phyloP scores from a whole-genome alignment of 1,140 invertebrate species.

The Vollenhovia emeryi region DNA sequence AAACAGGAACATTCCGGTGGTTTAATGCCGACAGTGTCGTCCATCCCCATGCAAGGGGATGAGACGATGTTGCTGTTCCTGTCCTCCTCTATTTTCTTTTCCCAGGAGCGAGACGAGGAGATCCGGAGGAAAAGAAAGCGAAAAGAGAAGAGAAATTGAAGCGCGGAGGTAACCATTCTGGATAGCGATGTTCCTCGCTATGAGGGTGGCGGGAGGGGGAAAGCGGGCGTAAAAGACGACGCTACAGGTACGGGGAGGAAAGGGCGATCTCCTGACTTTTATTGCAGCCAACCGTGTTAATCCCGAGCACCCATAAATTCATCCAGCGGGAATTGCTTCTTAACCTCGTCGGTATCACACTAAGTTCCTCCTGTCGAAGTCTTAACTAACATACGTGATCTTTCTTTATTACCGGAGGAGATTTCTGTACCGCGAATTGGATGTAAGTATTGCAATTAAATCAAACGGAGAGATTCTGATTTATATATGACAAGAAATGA shows the following conservation, averaged over 20 bases:
- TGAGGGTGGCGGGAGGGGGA: not conserved
- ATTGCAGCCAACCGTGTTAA: conserved; percentile 76
- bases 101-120: not conserved
- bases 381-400: conserved; percentile 70
- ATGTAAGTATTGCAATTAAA: not conserved
- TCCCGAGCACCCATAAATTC: conserved; percentile 77
- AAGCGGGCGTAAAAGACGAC: not conserved
- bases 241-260: not conserved
- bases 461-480: not conserved
- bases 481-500: not conserved
- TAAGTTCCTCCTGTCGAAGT: conserved; percentile 66
- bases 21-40: conserved; percentile 64
- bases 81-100: conserved; percentile 42
- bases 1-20: conserved; percentile 70
- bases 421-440: not conserved
- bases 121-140: conserved; percentile 29
- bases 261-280: conserved; percentile 72
- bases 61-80: not conserved
- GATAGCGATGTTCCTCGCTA: conserved; percentile 24
- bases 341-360: conserved; percentile 68
- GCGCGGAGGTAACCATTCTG: conserved; percentile 28
- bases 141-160: conserved; percentile 2
- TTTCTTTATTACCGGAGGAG: not conserved
- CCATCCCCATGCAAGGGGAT: conserved; percentile 31
- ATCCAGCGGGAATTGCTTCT: conserved; percentile 77